Base-by-base conservation (phyloP, 2,113 vertebrate species). In the Sitta europaea region DNA sequence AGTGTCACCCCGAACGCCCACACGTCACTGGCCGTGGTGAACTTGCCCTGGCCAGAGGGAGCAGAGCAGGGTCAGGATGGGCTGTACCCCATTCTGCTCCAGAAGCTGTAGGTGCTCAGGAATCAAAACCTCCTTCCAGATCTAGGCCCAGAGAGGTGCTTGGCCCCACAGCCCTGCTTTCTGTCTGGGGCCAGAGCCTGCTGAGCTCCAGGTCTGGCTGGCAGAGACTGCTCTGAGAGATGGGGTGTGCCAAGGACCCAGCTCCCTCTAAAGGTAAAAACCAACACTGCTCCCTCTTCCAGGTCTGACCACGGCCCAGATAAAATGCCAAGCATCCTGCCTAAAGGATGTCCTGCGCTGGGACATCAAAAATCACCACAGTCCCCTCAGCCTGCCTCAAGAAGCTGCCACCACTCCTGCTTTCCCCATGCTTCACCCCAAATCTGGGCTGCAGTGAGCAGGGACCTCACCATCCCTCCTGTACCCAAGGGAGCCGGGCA, bases 1-100 rank as follows among this genome's bases (percentile, higher is more conserved):
- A 99, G 96, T 0, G 99, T 99, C 94, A 99, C 99, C 1, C 99
- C 99, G 0, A 99, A 99, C 0, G 99, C 99, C 99, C 99, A 99
- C 89, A 99, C 98, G 0, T 99, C 99, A 54, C 99, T 99, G 68
- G 99, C 99, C 3, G 99, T 99, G 9, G 99, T 99, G 97, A 99
- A 99, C 78, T 99, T 99, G 54, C 99, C 99, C 99, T 99, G 91
- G n/a, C 40, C 86, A 25, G 48, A 68, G 36, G 54, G 48, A 83
- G n/a, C 20, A 86, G n/a, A 93, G 40, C 4, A 0, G 29, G 17
- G 19, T 81, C 33, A 7, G 55, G 27, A 24, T 17, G 15, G 27
- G 36, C 36, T 58, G 33, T 63, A 75, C 28, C 40, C 35, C 18
- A 3, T 33, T 65, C 53, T 65, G 47, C 54, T 58, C 59, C 43